phyloP scores from a whole-genome alignment of 2,113 vertebrate species.

The Pao palembangensis region DNA sequence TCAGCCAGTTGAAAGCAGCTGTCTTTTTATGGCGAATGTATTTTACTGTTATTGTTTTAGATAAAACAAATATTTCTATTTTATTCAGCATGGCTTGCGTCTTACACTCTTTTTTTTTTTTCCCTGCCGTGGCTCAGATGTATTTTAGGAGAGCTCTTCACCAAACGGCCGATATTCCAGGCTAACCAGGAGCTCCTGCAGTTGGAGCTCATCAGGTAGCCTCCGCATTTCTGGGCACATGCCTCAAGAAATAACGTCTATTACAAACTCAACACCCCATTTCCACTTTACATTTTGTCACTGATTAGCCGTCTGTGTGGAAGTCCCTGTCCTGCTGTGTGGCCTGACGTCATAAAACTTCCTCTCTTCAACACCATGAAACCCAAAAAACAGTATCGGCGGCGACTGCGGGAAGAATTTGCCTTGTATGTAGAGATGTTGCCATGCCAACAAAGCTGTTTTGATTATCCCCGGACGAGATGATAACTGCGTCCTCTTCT shows the following conservation, averaged over 20 bases:
- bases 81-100: not conserved
- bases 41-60: not conserved
- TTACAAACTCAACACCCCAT: not conserved
- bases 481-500: conserved; percentile 19
- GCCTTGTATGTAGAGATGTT: conserved; percentile 79
- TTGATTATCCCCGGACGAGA: not conserved
- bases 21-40: not conserved
- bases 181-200: conserved; percentile 97
- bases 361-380: conserved; percentile 99
- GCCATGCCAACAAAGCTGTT: not conserved
- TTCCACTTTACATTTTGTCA: not conserved
- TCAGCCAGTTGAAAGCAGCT: not conserved
- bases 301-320: conserved; percentile 89
- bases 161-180: conserved; percentile 98
- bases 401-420: conserved; percentile 93
- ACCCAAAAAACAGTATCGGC: conserved; percentile 96
- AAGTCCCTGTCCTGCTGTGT: conserved; percentile 92
- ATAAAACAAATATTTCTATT: too few relatives aligned
- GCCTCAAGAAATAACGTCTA: not conserved
- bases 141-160: conserved; percentile 97
- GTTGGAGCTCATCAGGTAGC: conserved; percentile 95
- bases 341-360: conserved; percentile 98
- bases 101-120: not conserved
- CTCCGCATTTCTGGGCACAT: not conserved
- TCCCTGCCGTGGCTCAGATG: conserved; percentile 75